Conservation (phyloP, 2,113 vertebrate species). For the Cranoglanis bouderius region DNA sequence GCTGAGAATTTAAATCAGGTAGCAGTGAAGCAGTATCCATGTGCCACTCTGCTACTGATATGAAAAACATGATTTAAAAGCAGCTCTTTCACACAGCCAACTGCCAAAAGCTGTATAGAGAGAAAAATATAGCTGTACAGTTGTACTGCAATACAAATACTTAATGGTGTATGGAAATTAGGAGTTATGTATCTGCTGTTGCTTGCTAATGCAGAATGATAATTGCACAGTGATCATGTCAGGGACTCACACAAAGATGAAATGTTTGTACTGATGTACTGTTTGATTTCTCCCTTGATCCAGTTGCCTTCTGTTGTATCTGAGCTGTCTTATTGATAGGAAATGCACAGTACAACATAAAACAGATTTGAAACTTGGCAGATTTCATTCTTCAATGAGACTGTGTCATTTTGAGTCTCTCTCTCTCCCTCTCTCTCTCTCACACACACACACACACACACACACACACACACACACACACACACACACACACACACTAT, state of each 20-base stretch:
- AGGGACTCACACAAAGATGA: not conserved
- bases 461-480: too few species aligned
- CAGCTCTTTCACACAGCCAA: constrained; percentile 16
- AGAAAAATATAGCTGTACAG: not conserved
- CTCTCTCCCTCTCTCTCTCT: not conserved
- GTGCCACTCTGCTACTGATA: constrained; percentile 28
- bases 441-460: not conserved
- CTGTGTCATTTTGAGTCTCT: constrained; percentile 13
- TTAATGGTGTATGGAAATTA: not conserved
- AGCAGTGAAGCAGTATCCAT: constrained; percentile 41
- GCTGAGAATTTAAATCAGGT: constrained; percentile 51
- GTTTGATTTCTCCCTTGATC: constrained; percentile 21
- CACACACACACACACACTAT: not conserved
- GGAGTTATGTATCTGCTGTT: not conserved
- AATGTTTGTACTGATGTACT: not conserved
- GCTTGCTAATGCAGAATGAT: not conserved
- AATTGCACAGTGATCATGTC: not conserved
- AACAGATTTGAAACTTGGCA: constrained; percentile 46
- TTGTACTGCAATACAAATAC: not conserved
- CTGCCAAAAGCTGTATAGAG: not conserved
- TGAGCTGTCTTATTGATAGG: constrained; percentile 19
- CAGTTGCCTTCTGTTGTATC: constrained; percentile 8
- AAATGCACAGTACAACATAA: constrained; percentile 41
- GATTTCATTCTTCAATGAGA: constrained; percentile 46
- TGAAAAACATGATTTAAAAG: constrained; percentile 23